Conservation (phyloP, 2,113 vertebrate genomes). For the Caranx melampygus region DNA sequence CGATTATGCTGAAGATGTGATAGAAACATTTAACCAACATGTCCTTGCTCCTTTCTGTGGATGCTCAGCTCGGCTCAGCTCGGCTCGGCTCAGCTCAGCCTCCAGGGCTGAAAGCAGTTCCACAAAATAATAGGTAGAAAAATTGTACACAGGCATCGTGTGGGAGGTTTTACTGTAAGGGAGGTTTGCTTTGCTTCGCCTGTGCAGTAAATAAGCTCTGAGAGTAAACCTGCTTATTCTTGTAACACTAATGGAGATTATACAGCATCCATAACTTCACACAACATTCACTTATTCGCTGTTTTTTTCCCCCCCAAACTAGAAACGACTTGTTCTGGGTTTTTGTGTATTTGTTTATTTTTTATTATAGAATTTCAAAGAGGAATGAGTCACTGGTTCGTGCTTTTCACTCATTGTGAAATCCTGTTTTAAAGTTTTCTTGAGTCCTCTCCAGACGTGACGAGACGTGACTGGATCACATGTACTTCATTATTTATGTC, state of each 20-base stretch:
- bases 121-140: conserved; percentile 54
- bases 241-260: conserved; percentile 33
- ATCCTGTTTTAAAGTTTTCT: background rate
- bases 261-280: conserved; percentile 4
- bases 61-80: background rate
- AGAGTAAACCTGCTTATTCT: conserved; percentile 19
- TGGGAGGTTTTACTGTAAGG: conserved; percentile 59
- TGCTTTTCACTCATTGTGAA: background rate
- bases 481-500: no score
- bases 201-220: conserved; percentile 29
- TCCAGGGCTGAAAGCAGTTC: conserved; percentile 48
- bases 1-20: conserved; percentile 70
- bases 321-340: background rate
- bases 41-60: conserved; percentile 50
- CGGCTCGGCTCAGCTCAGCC: conserved; percentile 23
- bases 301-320: background rate
- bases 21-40: conserved; percentile 72
- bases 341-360: no score
- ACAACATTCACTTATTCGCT: background rate
- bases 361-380: no score
- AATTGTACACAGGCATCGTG: conserved; percentile 38
- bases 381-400: background rate
- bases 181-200: conserved; percentile 28
- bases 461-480: no score
- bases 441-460: background rate